A percentile compares a stretch with the other conserved stretches of the same genome.
phyloP scores from a whole-genome alignment of 2,888 invertebrate species.

The Theretra japonica region DNA sequence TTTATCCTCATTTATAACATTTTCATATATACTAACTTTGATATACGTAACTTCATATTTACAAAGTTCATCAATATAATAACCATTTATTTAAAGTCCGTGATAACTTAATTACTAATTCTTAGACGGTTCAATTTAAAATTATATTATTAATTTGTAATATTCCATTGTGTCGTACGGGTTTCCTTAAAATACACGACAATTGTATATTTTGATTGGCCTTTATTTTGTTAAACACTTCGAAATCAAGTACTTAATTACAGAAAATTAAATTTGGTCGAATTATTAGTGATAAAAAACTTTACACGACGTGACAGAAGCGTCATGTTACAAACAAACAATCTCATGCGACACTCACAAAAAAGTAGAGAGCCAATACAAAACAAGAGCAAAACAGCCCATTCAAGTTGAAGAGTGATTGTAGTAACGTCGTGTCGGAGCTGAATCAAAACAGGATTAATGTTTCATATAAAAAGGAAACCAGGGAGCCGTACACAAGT shows the following conservation, averaged over 20 bases:
- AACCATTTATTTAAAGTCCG: slow-evolving; percentile 35
- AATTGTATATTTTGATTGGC: not conserved
- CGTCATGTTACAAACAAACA: not conserved
- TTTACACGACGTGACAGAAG: not conserved
- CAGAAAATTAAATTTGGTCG: not conserved
- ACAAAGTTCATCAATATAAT: slow-evolving; percentile 13
- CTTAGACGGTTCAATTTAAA: not conserved
- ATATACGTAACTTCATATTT: slow-evolving; percentile 18
- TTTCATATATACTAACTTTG: slow-evolving; percentile 16
- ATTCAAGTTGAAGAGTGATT: not conserved
- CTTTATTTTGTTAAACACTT: not conserved
- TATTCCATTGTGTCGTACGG: not conserved
- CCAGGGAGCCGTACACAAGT: not conserved
- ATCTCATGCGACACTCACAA: not conserved
- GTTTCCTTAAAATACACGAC: not conserved
- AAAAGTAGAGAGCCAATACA: not conserved
- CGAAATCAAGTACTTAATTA: not conserved
- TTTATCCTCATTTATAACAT: slow-evolving; percentile 28
- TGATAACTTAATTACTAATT: slow-evolving; percentile 9
- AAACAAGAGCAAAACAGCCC: not conserved
- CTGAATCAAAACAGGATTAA: not conserved
- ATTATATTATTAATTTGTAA: not conserved
- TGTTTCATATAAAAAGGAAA: not conserved
- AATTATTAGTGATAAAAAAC: not conserved
- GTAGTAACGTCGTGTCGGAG: not conserved